These are phyloP conservation scores for Heteromormyrus szaboi DNA, from an alignment of 2,797 vertebrate genomes.

Conservation along the genomic window DNA sequence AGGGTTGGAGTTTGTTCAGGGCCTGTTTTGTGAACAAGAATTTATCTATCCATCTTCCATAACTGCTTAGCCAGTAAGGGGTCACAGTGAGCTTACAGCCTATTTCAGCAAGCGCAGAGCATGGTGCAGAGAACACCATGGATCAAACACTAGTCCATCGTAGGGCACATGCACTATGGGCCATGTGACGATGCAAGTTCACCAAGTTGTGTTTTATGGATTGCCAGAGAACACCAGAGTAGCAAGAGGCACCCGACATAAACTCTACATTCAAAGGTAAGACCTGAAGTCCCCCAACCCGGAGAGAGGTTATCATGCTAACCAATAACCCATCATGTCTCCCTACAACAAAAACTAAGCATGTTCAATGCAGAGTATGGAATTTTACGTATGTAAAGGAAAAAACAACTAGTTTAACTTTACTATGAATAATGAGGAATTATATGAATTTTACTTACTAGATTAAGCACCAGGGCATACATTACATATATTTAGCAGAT, in stretches of 20 bases:
- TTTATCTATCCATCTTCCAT: background rate
- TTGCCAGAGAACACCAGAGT: background rate
- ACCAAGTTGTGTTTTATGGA: background rate
- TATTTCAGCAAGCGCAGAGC: background rate
- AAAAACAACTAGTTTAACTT: background rate
- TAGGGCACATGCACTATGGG: background rate
- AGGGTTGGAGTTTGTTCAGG: background rate
- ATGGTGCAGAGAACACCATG: background rate
- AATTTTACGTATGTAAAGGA: background rate
- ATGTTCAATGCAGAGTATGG: background rate
- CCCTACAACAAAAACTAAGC: background rate
- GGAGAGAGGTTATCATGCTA: background rate
- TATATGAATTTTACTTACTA: background rate
- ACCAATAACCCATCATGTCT: background rate
- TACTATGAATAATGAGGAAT: background rate
- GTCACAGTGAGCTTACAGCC: background rate
- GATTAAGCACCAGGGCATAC: background rate
- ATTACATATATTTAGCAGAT: background rate
- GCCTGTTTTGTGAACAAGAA: background rate
- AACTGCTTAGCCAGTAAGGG: background rate
- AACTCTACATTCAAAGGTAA: background rate
- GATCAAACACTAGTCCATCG: background rate
- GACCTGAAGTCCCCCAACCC: background rate
- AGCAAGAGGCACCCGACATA: background rate
- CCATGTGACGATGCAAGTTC: background rate